Evolutionary conservation across 2,797 vertebrate species (phyloP).

Genomic region (Hozukius guyotensis): DNA sequence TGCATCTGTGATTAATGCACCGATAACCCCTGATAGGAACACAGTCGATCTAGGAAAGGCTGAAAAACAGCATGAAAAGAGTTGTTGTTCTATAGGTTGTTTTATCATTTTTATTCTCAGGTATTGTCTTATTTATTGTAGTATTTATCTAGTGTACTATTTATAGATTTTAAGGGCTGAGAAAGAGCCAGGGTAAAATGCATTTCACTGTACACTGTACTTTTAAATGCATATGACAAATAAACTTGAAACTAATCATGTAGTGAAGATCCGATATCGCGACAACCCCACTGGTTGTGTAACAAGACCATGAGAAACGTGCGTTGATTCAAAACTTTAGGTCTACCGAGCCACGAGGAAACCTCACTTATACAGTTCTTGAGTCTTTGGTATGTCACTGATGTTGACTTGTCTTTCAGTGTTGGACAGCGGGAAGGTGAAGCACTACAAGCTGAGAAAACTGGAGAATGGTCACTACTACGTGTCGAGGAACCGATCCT

Average conservation of each 20-base stretch:
- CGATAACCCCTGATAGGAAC: not conserved
- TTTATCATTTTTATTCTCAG: no score
- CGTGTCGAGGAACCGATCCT: conserved; percentile 78
- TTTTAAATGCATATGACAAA: no score
- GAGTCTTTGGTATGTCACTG: not conserved
- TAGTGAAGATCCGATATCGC: not conserved
- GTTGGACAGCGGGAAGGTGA: conserved; percentile 85
- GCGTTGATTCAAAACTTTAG: not conserved
- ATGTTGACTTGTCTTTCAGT: conserved; percentile 80
- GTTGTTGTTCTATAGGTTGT: no score
- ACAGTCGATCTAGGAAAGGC: not conserved
- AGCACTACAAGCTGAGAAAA: conserved; percentile 91
- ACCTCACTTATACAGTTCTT: not conserved
- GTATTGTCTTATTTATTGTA: no score
- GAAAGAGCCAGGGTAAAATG: no score
- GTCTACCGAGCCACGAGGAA: not conserved
- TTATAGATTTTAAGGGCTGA: no score
- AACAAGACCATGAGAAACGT: not conserved
- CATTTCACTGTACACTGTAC: no score
- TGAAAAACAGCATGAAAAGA: no score
- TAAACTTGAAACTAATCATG: no score
- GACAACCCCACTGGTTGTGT: not conserved
- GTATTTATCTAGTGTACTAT: no score
- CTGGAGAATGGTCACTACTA: conserved; percentile 83
- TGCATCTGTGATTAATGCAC: not conserved